These are phyloP conservation scores for Arctocebus calabarensis DNA, from an alignment of 2,797 vertebrate genomes.

Conservation along the genomic window DNA sequence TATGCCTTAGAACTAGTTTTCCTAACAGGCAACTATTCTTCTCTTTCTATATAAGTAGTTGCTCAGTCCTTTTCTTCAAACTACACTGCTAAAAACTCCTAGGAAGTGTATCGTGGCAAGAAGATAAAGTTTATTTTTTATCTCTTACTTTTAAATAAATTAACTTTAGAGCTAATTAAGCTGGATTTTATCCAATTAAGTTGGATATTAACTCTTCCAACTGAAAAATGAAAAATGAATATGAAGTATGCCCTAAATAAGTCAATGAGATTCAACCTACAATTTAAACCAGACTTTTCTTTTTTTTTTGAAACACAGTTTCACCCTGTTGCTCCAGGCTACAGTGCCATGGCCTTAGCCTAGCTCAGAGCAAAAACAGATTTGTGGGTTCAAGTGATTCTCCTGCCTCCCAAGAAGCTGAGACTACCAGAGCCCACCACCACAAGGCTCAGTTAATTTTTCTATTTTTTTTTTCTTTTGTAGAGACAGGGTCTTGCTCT, in stretches of 20 bases:
- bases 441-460: too few relatives aligned
- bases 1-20: background rate
- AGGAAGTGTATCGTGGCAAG: conserved; percentile 15
- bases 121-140: conserved; percentile 34
- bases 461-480: too few relatives aligned
- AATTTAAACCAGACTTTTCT: background rate
- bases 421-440: too few relatives aligned
- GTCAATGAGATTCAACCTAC: background rate
- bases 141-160: conserved; percentile 9
- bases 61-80: background rate
- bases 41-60: conserved; percentile 26
- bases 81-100: background rate
- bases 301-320: too few relatives aligned
- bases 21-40: background rate
- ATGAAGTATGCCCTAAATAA: conserved; percentile 7
- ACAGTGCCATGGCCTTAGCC: too few relatives aligned
- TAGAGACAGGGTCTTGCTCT: too few relatives aligned
- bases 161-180: conserved; percentile 2
- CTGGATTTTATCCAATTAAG: conserved; percentile 46
- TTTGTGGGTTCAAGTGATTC: too few relatives aligned
- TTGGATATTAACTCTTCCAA: background rate
- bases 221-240: conserved; percentile 3
- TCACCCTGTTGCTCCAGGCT: too few relatives aligned
- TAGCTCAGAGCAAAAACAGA: too few relatives aligned
- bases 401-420: too few relatives aligned